phyloP scores from a whole-genome alignment of 2,888 invertebrate genomes.

The Pherbina coryleti region DNA sequence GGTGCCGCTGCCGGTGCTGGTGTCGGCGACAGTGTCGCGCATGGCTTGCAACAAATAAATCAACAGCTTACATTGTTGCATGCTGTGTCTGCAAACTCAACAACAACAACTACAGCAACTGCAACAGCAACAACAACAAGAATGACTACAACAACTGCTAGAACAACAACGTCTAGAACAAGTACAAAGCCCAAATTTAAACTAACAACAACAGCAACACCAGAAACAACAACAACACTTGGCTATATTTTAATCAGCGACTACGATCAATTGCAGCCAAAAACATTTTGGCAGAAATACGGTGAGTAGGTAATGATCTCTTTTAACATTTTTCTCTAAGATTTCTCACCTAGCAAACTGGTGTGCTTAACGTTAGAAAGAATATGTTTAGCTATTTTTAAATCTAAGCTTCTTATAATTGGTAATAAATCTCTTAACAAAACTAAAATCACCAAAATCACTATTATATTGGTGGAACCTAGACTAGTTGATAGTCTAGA shows the following conservation, averaged over 20 bases:
- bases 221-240: conserved; percentile 49
- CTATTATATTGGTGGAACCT: too few relatives aligned
- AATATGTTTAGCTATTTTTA: too few relatives aligned
- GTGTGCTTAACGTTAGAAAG: too few relatives aligned
- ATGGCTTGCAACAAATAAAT: conserved; percentile 52
- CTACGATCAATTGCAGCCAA: conserved; percentile 51
- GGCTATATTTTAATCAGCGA: conserved; percentile 61
- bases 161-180: conserved; percentile 41
- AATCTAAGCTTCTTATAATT: too few relatives aligned
- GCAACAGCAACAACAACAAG: conserved; percentile 37
- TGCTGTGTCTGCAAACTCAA: conserved; percentile 47
- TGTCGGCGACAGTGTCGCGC: conserved; percentile 10
- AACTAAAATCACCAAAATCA: too few relatives aligned
- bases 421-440: too few relatives aligned
- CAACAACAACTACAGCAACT: conserved; percentile 47
- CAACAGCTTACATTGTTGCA: conserved; percentile 62
- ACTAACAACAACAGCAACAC: conserved; percentile 43
- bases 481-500: too few relatives aligned
- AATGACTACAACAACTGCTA: conserved; percentile 34
- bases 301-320: conserved; percentile 64
- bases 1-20: conserved; percentile 38
- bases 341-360: too few relatives aligned
- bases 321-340: neutral
- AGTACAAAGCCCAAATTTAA: neutral
- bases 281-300: conserved; percentile 60